A percentile compares a stretch with the other conserved stretches of the same genome.
phyloP scores from a whole-genome alignment of 2,797 vertebrate genomes.

The Cetoscarus ocellatus region DNA sequence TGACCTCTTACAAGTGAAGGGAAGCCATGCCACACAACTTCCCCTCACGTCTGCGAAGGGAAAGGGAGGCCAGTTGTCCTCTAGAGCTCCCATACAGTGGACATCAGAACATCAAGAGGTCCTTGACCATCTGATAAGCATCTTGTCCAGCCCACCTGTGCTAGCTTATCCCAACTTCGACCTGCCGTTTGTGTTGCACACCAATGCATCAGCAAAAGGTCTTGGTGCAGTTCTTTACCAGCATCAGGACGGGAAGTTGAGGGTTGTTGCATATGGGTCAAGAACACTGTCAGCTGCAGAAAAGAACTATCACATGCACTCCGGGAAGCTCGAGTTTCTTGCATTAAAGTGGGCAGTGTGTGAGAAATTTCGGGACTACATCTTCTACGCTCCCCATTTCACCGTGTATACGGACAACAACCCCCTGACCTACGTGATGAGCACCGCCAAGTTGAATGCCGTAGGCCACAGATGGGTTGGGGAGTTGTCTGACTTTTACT shows the following conservation, averaged over 20 bases:
- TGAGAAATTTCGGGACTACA: not conserved
- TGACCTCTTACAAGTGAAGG: not conserved
- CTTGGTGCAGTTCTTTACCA: not conserved
- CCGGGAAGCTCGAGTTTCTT: constrained; percentile 3
- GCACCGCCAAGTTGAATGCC: not conserved
- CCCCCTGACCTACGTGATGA: not conserved
- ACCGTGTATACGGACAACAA: not conserved
- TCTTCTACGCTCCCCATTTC: not conserved
- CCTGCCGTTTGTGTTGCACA: not conserved
- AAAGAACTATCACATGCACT: not conserved
- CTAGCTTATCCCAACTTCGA: not conserved
- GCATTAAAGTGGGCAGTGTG: constrained; percentile 8
- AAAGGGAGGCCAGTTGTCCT: not conserved
- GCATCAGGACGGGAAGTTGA: not conserved
- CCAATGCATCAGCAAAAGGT: not conserved
- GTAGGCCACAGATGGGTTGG: not conserved
- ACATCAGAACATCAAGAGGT: not conserved
- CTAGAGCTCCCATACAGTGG: not conserved
- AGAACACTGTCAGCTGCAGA: not conserved
- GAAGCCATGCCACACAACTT: no score
- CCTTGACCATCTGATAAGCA: not conserved
- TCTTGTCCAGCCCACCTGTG: not conserved
- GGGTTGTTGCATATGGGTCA: not conserved
- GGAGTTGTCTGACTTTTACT: not conserved
- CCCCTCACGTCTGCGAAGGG: not conserved